phyloP scores from a whole-genome alignment of 92 coral and sea anemone genomes.

The Epizoanthus rinbou region DNA sequence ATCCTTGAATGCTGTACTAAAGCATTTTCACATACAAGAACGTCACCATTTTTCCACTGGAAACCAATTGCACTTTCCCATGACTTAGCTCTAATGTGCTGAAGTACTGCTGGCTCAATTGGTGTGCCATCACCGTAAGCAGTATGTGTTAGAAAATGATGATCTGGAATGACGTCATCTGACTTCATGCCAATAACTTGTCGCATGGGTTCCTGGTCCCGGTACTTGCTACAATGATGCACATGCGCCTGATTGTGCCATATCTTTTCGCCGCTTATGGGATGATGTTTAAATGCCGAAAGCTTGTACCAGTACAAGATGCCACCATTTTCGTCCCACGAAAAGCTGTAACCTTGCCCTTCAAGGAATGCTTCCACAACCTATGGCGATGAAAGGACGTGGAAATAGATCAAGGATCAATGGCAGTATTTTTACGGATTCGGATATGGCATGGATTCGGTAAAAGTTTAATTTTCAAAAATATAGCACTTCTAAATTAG shows the following conservation, averaged over 20 bases:
- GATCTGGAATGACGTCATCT: slow-evolving; percentile 20
- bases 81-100: slow-evolving; percentile 56
- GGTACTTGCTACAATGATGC: slow-evolving; percentile 35
- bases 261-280: slow-evolving; percentile 45
- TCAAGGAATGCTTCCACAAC: slow-evolving; percentile 51
- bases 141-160: slow-evolving; percentile 35
- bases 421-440: too few relatives aligned
- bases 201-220: slow-evolving; percentile 26
- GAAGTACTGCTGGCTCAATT: slow-evolving; percentile 52
- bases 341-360: slow-evolving; percentile 28
- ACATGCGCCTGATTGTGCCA: slow-evolving; percentile 56
- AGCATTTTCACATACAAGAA: slow-evolving; percentile 54
- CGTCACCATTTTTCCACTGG: slow-evolving; percentile 44
- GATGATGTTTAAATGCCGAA: slow-evolving; percentile 46
- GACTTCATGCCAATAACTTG: background rate
- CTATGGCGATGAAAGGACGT: background rate
- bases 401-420: too few relatives aligned
- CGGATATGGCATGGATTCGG: too few relatives aligned
- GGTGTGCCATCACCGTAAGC: slow-evolving; percentile 55
- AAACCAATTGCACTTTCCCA: slow-evolving; percentile 62
- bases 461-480: too few relatives aligned
- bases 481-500: too few relatives aligned
- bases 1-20: slow-evolving; percentile 50
- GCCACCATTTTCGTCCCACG: slow-evolving; percentile 44
- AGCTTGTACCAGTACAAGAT: slow-evolving; percentile 49